Conservation (phyloP, 2,797 vertebrate genomes). For the Buphagus erythrorhynchus region DNA sequence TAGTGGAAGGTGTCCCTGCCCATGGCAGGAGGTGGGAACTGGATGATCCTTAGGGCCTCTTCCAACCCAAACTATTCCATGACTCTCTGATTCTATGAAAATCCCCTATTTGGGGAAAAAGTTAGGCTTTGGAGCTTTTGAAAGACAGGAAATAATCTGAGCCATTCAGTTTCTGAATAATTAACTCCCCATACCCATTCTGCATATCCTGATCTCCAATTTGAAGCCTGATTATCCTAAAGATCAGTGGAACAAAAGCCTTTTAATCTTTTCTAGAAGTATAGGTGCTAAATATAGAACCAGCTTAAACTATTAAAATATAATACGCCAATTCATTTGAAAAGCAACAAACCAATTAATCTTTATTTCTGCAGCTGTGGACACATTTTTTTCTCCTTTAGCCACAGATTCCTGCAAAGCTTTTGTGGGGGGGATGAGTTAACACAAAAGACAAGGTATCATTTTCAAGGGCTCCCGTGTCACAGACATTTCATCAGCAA, state of each 20-base stretch:
- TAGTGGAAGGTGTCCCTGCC: background rate
- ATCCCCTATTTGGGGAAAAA: background rate
- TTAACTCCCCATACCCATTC: background rate
- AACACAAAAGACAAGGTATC: background rate
- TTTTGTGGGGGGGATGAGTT: background rate
- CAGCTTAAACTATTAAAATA: background rate
- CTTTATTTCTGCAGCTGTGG: background rate
- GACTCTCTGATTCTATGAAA: background rate
- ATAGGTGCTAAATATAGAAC: constrained; percentile 12
- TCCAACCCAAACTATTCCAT: background rate
- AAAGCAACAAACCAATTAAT: background rate
- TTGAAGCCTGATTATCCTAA: background rate
- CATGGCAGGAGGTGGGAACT: fast-evolving
- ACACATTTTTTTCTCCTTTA: background rate
- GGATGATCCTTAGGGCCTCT: background rate
- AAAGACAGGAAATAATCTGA: background rate
- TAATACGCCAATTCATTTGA: background rate
- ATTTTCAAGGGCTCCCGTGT: background rate
- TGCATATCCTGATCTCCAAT: background rate
- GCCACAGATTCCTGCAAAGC: background rate
- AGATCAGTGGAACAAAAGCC: background rate
- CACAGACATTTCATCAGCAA: background rate
- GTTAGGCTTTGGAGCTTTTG: background rate
- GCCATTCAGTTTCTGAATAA: background rate
- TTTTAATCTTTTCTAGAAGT: constrained; percentile 18